A percentile compares a stretch with the other conserved stretches of the same genome.
phyloP scores from a whole-genome alignment of 2,113 vertebrate species.

The Chinchilla lanigera region DNA sequence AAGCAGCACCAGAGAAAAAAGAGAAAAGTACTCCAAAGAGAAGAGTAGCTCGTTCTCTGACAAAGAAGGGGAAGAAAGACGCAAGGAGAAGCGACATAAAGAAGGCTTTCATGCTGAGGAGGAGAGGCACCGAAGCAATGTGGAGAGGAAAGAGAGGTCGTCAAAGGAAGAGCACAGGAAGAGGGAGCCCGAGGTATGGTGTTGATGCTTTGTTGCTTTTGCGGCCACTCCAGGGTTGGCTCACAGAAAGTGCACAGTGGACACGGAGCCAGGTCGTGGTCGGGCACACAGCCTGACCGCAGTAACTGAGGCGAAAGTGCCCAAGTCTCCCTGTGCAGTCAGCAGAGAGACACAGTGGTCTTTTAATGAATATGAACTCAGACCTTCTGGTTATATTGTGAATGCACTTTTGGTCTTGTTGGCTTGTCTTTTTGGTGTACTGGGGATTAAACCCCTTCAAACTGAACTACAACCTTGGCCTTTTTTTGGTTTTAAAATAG shows the following conservation, averaged over 20 bases:
- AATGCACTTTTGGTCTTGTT: neutral
- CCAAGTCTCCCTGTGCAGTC: neutral
- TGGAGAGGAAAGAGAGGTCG: constrained; percentile 74
- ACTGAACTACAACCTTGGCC: neutral
- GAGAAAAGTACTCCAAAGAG: constrained; percentile 75
- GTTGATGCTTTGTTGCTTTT: neutral
- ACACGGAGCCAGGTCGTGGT: neutral
- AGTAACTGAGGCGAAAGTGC: neutral
- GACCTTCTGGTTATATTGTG: neutral
- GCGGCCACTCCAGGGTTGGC: fast-evolving
- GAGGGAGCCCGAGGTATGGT: constrained; percentile 84
- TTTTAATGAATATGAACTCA: neutral
- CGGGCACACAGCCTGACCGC: no score
- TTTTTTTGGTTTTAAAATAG: neutral
- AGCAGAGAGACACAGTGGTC: neutral
- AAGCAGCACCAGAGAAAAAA: constrained; percentile 77
- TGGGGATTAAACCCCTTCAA: neutral
- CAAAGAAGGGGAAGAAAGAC: constrained; percentile 76
- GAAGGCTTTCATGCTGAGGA: constrained; percentile 71
- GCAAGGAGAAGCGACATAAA: constrained; percentile 73
- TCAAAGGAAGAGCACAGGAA: constrained; percentile 70
- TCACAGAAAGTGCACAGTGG: neutral
- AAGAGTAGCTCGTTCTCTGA: constrained; percentile 38
- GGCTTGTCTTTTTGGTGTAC: neutral
- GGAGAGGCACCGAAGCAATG: constrained; percentile 69